These are phyloP conservation scores for Ochotona princeps DNA, from an alignment of 2,113 vertebrate species.

Conservation along the genomic window DNA sequence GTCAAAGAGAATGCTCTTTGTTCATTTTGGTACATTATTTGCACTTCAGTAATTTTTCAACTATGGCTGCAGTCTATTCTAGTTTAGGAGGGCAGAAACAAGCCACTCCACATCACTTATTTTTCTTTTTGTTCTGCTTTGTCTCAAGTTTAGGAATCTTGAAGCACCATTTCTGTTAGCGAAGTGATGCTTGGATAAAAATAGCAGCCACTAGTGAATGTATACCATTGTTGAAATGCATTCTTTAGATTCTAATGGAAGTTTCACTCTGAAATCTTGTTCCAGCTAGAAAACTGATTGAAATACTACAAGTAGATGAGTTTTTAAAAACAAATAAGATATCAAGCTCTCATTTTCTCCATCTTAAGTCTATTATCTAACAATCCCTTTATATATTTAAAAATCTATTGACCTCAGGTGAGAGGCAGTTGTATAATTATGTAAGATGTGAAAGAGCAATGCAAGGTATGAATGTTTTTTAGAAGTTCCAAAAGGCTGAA, in stretches of 20 bases:
- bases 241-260: background rate
- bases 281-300: background rate
- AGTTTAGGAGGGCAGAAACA: constrained; percentile 35
- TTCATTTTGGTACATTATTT: constrained; percentile 44
- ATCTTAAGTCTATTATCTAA: constrained; percentile 11
- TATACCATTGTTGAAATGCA: background rate
- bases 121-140: constrained; percentile 46
- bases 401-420: constrained; percentile 22
- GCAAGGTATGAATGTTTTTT: background rate
- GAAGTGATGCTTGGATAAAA: background rate
- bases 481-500: background rate
- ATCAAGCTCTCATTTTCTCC: background rate
- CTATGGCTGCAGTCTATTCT: constrained; percentile 11
- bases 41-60: background rate
- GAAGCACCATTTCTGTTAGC: background rate
- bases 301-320: background rate
- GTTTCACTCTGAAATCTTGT: constrained; percentile 8
- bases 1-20: constrained; percentile 49
- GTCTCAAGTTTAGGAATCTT: background rate
- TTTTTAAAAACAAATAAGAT: constrained; percentile 11
- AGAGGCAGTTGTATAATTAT: constrained; percentile 28
- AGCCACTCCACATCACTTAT: background rate
- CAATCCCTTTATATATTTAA: constrained; percentile 44
- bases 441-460: constrained; percentile 50
- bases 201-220: background rate